A percentile compares a stretch with the other conserved stretches of the same genome.
These are phyloP conservation scores for Umimayanthus kanabou DNA, from an alignment of 92 coral and sea anemone species.

Conservation along the genomic window DNA sequence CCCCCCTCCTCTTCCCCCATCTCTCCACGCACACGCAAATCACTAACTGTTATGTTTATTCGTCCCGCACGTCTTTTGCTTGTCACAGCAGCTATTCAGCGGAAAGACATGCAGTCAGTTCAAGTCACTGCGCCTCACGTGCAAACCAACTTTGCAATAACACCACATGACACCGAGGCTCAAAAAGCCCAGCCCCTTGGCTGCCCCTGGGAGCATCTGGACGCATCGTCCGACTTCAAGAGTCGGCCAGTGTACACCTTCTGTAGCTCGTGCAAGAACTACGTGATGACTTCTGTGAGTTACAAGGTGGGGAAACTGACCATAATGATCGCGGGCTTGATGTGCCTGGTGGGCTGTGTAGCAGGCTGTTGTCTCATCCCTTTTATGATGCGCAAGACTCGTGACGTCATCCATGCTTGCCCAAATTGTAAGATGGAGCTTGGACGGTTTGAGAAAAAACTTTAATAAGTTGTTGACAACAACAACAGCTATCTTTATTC, in stretches of 20 bases:
- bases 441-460: constrained; percentile 49
- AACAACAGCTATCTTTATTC: not conserved
- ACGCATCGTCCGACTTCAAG: constrained; percentile 65
- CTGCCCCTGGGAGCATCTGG: constrained; percentile 38
- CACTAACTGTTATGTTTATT: too few species aligned
- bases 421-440: constrained; percentile 81
- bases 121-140: constrained; percentile 12
- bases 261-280: constrained; percentile 84
- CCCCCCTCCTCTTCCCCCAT: too few species aligned
- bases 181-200: constrained; percentile 7
- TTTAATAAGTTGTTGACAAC: not conserved
- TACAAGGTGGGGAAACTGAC: constrained; percentile 68
- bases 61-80: not conserved
- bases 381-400: constrained; percentile 45
- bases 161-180: not conserved
- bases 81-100: not conserved
- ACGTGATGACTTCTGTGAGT: constrained; percentile 60
- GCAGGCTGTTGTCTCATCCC: constrained; percentile 81
- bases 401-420: constrained; percentile 73
- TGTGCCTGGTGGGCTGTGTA: constrained; percentile 70
- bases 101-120: not conserved
- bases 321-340: constrained; percentile 60
- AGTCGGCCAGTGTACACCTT: constrained; percentile 78
- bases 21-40: too few species aligned
- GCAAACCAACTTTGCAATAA: not conserved